Evolutionary conservation across 2,113 vertebrate species (phyloP).

Genomic region (Romanogobio albipinnatus): DNA sequence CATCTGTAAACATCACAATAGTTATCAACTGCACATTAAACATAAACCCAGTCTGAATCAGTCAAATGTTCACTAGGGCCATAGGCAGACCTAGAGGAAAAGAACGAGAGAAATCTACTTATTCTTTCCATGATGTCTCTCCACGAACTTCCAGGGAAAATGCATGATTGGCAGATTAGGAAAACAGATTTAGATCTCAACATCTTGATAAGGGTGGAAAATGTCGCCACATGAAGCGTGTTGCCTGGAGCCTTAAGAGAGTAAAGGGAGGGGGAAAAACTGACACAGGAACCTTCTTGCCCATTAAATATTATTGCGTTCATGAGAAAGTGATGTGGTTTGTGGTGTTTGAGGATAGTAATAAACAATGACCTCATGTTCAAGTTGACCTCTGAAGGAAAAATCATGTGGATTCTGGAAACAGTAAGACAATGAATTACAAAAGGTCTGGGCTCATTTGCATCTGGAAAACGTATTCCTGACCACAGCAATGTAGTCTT

Average conservation of each 20-base stretch:
- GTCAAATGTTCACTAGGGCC: too few relatives aligned
- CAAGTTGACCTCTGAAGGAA: conserved; percentile 47
- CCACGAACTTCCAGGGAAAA: neutral
- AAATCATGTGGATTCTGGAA: conserved; percentile 59
- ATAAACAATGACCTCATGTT: conserved; percentile 66
- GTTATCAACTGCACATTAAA: neutral
- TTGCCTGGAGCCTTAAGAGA: neutral
- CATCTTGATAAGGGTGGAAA: conserved; percentile 15
- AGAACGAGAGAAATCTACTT: neutral
- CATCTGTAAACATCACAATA: neutral
- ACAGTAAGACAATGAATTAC: conserved; percentile 56
- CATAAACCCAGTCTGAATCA: too few relatives aligned
- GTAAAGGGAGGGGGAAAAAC: neutral
- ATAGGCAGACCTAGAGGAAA: too few relatives aligned
- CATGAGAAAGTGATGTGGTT: conserved; percentile 54
- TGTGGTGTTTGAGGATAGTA: conserved; percentile 50
- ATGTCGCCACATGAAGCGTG: neutral
- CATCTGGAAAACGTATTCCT: conserved; percentile 68
- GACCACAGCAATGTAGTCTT: conserved; percentile 64
- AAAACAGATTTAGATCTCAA: neutral
- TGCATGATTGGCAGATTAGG: neutral
- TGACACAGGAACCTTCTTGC: neutral
- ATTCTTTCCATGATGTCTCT: neutral
- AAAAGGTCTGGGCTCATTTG: conserved; percentile 59
- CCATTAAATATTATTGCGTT: conserved; percentile 49